Base-by-base conservation (phyloP, 2,113 vertebrate genomes). In the Antigone vipio region DNA sequence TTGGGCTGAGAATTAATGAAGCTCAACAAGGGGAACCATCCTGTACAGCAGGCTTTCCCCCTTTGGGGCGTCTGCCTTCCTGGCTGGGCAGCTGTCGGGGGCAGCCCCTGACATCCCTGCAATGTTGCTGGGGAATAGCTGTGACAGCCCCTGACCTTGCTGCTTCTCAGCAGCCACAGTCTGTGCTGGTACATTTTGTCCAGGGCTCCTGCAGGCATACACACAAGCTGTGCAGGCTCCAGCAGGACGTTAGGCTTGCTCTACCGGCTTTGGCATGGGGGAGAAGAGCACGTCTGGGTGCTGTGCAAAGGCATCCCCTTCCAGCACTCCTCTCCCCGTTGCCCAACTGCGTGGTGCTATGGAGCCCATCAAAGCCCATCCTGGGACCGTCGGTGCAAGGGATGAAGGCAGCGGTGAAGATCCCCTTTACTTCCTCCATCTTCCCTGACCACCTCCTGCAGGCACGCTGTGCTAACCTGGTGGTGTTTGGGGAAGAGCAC, bases 301-400 rank as follows among this genome's bases (percentile, higher is more conserved):
- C 26, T 32, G 72, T 9, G 20, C n/a, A 44, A 27, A 6, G 20
- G 23, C 30, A 83, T 19, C 7, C 14, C 26, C 44, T 50, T 30
- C 11, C 3, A 2, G 19, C 1, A 2, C 52, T 56, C n/a, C 42
- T 34, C 14, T 30, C 52, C 10, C 8, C 13, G 32, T 19, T 49
- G 38, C 23, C 52, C 13, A 2, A n/a, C n/a, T 50, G 40, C 1
- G 0, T 1, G 4, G 21, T 16, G 27, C 18, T 50, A 29, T 0
- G 0, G 19, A 15, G 17, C 26, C 49, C 11, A 2, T 14, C 4
- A 5, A 24, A 15, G 7, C 8, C 35, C 58, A 13, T 47, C 15
- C 29, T 9, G 6, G 21, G 29, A 45, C 21, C 1, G 1, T 1
- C 16, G 10, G 19, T 5, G 1, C 1, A 1, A 52, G 0, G 3